Evolutionary conservation across 2,113 vertebrate genomes (phyloP).

Genomic region (Oostethus manadensis): DNA sequence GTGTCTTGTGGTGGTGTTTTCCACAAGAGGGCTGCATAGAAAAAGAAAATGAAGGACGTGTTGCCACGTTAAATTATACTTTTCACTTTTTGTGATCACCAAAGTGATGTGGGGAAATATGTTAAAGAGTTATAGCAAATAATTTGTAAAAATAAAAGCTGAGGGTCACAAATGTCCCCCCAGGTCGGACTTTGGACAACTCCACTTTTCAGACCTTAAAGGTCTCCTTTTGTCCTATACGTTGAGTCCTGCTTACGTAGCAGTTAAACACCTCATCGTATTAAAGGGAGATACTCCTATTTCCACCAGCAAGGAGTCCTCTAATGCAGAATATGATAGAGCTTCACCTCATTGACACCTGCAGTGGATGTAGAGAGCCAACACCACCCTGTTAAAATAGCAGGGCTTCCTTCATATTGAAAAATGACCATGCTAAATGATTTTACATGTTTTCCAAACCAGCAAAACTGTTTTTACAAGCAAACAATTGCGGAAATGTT

Average conservation of each 20-base stretch:
- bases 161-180: too few relatives aligned
- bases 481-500: too few relatives aligned
- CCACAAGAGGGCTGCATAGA: too few relatives aligned
- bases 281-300: slow-evolving; percentile 9
- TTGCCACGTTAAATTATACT: too few relatives aligned
- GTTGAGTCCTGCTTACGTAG: not conserved
- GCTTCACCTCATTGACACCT: slow-evolving; percentile 9
- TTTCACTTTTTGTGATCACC: too few relatives aligned
- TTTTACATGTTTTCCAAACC: not conserved
- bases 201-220: not conserved
- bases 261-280: not conserved
- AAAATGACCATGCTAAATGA: not conserved
- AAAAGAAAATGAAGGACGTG: too few relatives aligned
- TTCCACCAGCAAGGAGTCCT: slow-evolving; percentile 54
- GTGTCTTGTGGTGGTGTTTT: too few relatives aligned
- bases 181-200: too few relatives aligned
- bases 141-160: too few relatives aligned
- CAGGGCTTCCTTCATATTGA: not conserved
- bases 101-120: too few relatives aligned
- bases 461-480: too few relatives aligned
- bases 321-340: slow-evolving; percentile 32
- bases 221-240: not conserved
- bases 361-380: slow-evolving; percentile 12
- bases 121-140: too few relatives aligned
- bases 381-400: not conserved